phyloP scores from a whole-genome alignment of 2,797 vertebrate genomes.

The Platalea minor region DNA sequence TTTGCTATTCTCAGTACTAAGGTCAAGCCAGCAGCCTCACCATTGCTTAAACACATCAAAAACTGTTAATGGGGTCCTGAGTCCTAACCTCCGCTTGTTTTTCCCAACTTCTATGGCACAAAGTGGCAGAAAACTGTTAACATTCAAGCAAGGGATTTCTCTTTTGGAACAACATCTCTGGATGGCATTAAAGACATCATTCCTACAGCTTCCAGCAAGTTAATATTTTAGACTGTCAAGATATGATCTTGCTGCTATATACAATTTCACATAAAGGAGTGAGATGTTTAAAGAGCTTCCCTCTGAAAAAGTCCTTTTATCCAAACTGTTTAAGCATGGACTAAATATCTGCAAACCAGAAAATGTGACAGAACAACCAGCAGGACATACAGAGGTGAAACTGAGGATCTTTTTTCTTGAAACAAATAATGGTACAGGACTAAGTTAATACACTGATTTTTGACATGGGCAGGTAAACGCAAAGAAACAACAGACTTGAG shows the following conservation, averaged over 20 bases:
- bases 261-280: neutral
- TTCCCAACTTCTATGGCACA: neutral
- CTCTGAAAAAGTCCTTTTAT: neutral
- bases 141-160: neutral
- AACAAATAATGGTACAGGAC: neutral
- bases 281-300: neutral
- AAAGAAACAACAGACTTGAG: neutral
- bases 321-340: neutral
- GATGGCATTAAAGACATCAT: neutral
- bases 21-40: neutral
- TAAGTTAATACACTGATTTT: neutral
- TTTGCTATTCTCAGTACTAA: neutral
- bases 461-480: neutral
- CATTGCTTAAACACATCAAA: neutral
- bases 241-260: neutral
- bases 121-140: neutral
- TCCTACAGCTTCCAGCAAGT: neutral
- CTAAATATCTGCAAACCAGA: neutral
- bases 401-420: neutral
- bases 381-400: neutral
- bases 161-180: neutral
- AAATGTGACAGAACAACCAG: neutral
- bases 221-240: neutral
- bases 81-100: neutral
- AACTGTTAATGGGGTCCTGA: neutral